These are phyloP conservation scores for Drosophila fulvimacula DNA, from an alignment of 2,888 invertebrate species.

Conservation along the genomic window DNA sequence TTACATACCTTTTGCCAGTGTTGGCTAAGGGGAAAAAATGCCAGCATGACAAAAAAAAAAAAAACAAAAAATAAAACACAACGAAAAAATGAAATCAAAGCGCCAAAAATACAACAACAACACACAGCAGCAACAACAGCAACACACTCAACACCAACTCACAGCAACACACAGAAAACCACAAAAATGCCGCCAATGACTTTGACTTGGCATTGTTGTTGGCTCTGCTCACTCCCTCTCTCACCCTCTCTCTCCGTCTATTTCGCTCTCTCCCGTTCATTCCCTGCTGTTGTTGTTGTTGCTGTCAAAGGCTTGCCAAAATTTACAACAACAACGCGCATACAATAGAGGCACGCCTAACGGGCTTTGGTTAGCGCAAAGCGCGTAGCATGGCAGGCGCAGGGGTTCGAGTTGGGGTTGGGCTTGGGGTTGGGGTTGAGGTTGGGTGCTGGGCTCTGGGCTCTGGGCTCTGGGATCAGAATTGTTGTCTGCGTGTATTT, in stretches of 20 bases:
- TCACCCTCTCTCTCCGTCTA: neutral
- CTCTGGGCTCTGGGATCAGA: neutral
- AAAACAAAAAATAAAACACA: neutral
- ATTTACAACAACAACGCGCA: constrained; percentile 32
- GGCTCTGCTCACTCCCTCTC: neutral
- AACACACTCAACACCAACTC: neutral
- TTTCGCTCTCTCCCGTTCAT: neutral
- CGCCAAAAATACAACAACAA: constrained; percentile 24
- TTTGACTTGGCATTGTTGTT: constrained; percentile 47
- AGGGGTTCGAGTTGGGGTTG: neutral
- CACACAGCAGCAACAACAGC: neutral
- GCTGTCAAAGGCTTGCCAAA: constrained; percentile 53
- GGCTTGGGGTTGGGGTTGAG: neutral
- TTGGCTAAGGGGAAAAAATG: constrained; percentile 25
- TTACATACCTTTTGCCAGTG: constrained; percentile 29
- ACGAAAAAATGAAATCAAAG: constrained; percentile 45
- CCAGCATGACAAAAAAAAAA: neutral
- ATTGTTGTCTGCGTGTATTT: constrained; percentile 6
- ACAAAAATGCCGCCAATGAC: constrained; percentile 73
- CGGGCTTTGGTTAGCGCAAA: constrained; percentile 15
- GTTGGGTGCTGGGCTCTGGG: neutral
- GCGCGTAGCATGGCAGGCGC: neutral
- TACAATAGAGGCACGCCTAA: constrained; percentile 13
- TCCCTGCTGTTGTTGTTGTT: constrained; percentile 20
- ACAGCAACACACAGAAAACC: constrained; percentile 50